phyloP scores from a whole-genome alignment of 2,797 vertebrate genomes.

The Etheostoma nigrum region DNA sequence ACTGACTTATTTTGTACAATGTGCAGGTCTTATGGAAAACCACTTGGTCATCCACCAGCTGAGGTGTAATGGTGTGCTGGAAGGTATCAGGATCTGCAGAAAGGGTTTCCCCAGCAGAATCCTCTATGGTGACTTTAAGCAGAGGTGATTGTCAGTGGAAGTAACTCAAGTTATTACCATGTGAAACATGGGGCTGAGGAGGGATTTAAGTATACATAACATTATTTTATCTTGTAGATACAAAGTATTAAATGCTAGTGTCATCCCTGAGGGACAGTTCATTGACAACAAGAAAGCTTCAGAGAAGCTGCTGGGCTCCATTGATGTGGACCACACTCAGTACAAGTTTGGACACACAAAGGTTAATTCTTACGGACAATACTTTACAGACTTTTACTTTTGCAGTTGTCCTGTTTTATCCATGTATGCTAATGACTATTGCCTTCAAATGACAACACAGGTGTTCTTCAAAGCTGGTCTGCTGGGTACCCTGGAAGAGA shows the following conservation, averaged over 20 bases:
- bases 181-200: background rate
- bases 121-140: slow-evolving; percentile 90
- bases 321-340: slow-evolving; percentile 90
- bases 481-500: slow-evolving; percentile 88
- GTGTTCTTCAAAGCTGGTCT: slow-evolving; percentile 93
- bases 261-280: slow-evolving; percentile 91
- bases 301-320: slow-evolving; percentile 91
- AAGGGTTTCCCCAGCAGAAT: slow-evolving; percentile 91
- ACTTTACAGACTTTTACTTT: background rate
- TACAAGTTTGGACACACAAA: slow-evolving; percentile 93
- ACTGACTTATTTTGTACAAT: background rate
- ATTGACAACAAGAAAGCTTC: slow-evolving; percentile 92
- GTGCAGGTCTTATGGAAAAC: slow-evolving; percentile 80
- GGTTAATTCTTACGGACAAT: slow-evolving; percentile 63
- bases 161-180: background rate
- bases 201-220: background rate
- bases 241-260: slow-evolving; percentile 89
- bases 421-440: background rate
- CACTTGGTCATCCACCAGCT: slow-evolving; percentile 89
- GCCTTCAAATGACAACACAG: slow-evolving; percentile 63
- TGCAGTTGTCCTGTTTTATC: background rate
- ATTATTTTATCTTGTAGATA: slow-evolving; percentile 74
- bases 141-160: slow-evolving; percentile 75
- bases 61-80: slow-evolving; percentile 89
- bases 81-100: slow-evolving; percentile 90